Percentiles rank a stretch among this genome's conserved stretches.
Evolutionary conservation across 2,113 vertebrate species (phyloP).

Genomic region (Anolis sagrei): DNA sequence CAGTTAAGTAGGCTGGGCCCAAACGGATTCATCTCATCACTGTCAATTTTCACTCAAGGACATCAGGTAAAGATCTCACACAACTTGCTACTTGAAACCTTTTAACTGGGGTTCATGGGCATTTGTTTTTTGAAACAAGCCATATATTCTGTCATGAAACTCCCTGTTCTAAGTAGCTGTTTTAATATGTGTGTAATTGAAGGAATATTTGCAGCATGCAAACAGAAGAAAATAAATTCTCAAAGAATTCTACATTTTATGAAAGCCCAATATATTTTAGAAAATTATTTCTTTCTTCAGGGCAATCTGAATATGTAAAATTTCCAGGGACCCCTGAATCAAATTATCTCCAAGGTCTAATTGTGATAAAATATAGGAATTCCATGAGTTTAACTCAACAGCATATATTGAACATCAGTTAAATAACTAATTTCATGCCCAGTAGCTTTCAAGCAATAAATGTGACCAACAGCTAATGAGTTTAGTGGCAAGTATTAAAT

Average conservation of each 20-base stretch:
- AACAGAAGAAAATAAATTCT: not conserved
- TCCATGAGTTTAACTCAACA: not conserved
- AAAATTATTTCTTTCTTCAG: not conserved
- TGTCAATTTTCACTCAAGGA: not conserved
- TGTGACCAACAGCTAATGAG: not conserved
- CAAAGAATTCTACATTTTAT: not conserved
- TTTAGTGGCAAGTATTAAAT: constrained; percentile 6
- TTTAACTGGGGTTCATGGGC: not conserved
- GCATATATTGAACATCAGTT: not conserved
- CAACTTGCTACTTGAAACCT: not conserved
- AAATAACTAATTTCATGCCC: constrained; percentile 1
- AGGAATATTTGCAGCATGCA: not conserved
- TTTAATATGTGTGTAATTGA: not conserved
- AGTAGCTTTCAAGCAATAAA: constrained; percentile 14
- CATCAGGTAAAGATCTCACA: not conserved
- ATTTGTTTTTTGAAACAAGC: not conserved
- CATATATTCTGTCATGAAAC: not conserved
- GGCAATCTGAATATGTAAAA: not conserved
- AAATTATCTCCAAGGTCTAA: constrained; percentile 8
- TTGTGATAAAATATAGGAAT: not conserved
- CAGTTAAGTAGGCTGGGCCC: no score
- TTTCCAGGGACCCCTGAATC: not conserved
- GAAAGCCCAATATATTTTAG: not conserved
- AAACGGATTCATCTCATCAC: no score
- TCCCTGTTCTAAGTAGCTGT: not conserved